Conservation (phyloP, 2,113 vertebrate genomes). For the Lophotis ruficrista region DNA sequence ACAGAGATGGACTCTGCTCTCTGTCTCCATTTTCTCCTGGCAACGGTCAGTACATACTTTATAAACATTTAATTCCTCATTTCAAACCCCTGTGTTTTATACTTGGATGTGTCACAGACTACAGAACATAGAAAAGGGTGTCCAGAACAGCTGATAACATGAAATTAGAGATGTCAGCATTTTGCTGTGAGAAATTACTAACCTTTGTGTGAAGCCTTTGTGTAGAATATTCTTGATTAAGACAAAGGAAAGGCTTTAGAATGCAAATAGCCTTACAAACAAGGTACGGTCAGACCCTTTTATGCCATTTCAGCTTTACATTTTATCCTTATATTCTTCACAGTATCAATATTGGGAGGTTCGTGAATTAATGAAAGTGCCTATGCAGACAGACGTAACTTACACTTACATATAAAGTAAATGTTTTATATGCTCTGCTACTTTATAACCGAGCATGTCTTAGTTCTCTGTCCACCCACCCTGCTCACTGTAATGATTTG, state of each 20-base stretch:
- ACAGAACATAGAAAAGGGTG: constrained; percentile 1
- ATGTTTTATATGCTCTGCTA: neutral
- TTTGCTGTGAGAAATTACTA: constrained; percentile 34
- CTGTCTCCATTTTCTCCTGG: neutral
- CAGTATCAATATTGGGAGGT: neutral
- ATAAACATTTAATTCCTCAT: neutral
- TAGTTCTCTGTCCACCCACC: neutral
- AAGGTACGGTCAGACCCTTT: neutral
- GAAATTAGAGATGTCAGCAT: constrained; percentile 42
- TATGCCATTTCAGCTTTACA: neutral
- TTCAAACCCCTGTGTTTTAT: neutral
- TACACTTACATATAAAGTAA: neutral
- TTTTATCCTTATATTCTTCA: neutral
- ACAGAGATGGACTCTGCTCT: neutral
- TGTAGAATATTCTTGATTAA: constrained; percentile 40
- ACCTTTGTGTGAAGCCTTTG: constrained; percentile 26
- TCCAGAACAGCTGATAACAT: constrained; percentile 29
- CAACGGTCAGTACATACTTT: neutral
- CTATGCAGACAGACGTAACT: neutral
- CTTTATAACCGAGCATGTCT: neutral
- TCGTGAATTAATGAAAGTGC: neutral
- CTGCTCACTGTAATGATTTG: neutral
- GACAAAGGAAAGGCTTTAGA: constrained; percentile 32
- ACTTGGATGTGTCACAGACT: neutral
- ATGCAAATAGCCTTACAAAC: constrained; percentile 14